These are phyloP conservation scores for Vireo altiloquus DNA, from an alignment of 2,113 vertebrate species.

Conservation along the genomic window DNA sequence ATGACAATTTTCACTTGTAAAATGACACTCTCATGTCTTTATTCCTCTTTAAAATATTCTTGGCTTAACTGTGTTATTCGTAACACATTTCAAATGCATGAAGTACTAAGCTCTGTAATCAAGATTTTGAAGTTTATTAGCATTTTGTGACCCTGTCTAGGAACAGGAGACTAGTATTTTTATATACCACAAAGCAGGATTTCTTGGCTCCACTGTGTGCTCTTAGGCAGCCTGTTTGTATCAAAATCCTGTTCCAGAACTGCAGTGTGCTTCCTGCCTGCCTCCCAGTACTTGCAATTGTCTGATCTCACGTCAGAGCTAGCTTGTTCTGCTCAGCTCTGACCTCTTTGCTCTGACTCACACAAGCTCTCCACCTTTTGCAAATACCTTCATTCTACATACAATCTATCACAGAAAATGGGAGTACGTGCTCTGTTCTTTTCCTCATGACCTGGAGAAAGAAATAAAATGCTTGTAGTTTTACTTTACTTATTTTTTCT, in stretches of 20 bases:
- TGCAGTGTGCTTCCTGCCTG: neutral
- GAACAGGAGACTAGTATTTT: neutral
- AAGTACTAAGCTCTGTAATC: neutral
- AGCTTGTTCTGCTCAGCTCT: neutral
- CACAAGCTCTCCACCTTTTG: constrained; percentile 35
- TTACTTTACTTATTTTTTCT: neutral
- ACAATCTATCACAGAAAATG: neutral
- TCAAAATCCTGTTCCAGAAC: neutral
- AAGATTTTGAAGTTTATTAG: neutral
- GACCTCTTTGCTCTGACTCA: constrained; percentile 12
- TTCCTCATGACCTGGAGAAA: neutral
- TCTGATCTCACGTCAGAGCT: neutral
- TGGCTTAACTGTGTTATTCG: neutral
- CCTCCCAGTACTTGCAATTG: neutral
- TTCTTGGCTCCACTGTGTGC: neutral
- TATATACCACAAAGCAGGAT: neutral
- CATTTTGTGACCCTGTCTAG: neutral
- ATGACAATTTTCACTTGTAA: neutral
- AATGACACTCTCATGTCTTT: neutral
- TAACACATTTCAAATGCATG: neutral
- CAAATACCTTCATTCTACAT: neutral
- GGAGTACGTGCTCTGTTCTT: neutral
- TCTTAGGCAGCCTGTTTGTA: neutral
- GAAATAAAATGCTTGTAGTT: neutral
- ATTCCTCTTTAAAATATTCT: neutral